Conservation (phyloP, 2,888 invertebrate species). For the Apocheima hispidaria region DNA sequence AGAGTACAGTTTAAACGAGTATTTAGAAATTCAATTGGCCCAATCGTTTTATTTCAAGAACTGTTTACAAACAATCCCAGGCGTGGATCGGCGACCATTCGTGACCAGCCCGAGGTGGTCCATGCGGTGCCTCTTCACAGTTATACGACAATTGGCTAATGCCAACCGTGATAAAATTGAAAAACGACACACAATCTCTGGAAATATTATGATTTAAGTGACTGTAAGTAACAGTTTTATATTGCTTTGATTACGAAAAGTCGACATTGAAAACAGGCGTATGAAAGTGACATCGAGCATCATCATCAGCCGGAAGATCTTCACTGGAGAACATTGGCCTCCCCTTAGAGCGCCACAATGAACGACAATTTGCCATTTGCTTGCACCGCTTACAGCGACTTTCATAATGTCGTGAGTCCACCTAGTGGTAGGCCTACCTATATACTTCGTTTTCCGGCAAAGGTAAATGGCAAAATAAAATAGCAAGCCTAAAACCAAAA, state of each 20-base stretch:
- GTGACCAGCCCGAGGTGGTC: slow-evolving; percentile 29
- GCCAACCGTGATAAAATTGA: slow-evolving; percentile 23
- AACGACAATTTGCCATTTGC: no score
- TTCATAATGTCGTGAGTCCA: no score
- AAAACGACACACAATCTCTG: slow-evolving; percentile 12
- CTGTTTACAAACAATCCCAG: slow-evolving; percentile 27
- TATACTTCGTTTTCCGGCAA: no score
- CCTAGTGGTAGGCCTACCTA: no score
- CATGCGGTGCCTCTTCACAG: slow-evolving; percentile 31
- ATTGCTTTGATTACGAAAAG: not conserved
- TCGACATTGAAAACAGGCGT: not conserved
- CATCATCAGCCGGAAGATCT: no score
- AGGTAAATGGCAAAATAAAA: no score
- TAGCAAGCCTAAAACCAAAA: no score
- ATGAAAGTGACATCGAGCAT: no score
- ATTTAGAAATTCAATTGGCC: slow-evolving; percentile 18
- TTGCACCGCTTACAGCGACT: no score
- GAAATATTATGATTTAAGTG: slow-evolving; percentile 5
- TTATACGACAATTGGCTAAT: slow-evolving; percentile 29
- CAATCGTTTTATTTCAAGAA: slow-evolving; percentile 20
- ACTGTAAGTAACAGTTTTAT: slow-evolving; percentile 4
- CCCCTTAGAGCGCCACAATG: no score
- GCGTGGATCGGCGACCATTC: slow-evolving; percentile 31
- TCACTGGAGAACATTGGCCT: no score
- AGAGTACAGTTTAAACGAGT: slow-evolving; percentile 14